phyloP scores from a whole-genome alignment of 2,113 vertebrate genomes.

The Gobius niger region DNA sequence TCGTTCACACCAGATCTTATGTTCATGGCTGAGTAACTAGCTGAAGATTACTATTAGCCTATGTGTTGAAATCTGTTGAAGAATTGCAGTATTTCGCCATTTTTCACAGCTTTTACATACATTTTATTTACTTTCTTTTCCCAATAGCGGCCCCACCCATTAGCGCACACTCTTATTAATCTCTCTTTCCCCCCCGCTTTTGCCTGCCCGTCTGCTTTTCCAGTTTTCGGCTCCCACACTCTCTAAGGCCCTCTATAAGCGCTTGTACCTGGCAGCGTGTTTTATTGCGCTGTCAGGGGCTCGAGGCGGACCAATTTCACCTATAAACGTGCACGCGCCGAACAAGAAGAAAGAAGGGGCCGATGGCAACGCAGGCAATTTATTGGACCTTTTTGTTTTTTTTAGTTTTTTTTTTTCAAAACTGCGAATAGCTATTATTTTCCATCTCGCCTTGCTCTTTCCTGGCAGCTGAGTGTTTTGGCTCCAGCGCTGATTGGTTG shows the following conservation, averaged over 20 bases:
- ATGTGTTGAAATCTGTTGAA: no score
- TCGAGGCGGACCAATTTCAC: conserved; percentile 64
- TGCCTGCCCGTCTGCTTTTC: conserved; percentile 31
- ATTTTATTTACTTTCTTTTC: conserved; percentile 11
- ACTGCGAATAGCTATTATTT: conserved; percentile 67
- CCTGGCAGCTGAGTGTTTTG: conserved; percentile 41
- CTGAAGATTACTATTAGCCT: no score
- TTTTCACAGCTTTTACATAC: not conserved
- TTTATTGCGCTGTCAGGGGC: conserved; percentile 71
- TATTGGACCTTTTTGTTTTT: conserved; percentile 54
- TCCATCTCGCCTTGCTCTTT: conserved; percentile 61
- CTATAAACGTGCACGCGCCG: conserved; percentile 62
- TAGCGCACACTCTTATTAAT: conserved; percentile 10
- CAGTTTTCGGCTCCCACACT: conserved; percentile 21
- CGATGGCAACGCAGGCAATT: conserved; percentile 55
- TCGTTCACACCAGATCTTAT: no score
- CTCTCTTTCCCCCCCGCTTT: conserved; percentile 19
- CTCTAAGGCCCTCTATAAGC: conserved; percentile 58
- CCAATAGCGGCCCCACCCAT: conserved; percentile 19
- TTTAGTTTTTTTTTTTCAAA: conserved; percentile 53
- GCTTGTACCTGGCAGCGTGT: conserved; percentile 67
- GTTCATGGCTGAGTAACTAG: no score
- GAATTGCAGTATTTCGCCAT: not conserved
- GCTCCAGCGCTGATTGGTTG: conserved; percentile 29
- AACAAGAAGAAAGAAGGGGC: conserved; percentile 63